phyloP scores from a whole-genome alignment of 2,113 vertebrate species.

The Neoarius graeffei region DNA sequence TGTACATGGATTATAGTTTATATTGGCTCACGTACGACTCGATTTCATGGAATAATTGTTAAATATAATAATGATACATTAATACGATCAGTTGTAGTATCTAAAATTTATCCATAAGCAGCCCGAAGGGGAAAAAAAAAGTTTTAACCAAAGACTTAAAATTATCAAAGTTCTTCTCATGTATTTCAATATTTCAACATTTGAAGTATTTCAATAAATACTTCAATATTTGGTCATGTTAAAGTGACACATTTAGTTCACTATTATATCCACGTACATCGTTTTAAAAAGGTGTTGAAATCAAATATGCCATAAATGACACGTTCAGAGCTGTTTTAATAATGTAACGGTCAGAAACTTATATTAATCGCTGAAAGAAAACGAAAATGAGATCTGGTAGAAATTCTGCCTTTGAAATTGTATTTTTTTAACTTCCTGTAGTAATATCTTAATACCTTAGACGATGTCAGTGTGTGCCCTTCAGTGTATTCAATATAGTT shows the following conservation, averaged over 20 bases:
- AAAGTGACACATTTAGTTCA: not conserved
- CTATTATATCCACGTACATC: not conserved
- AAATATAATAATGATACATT: too few relatives aligned
- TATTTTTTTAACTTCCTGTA: not conserved
- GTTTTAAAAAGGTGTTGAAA: not conserved
- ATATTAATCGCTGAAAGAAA: not conserved
- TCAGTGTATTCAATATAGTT: not conserved
- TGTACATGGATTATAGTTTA: too few relatives aligned
- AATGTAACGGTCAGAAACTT: not conserved
- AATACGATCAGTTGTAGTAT: too few relatives aligned
- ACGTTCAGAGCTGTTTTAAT: not conserved
- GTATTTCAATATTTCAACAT: too few relatives aligned
- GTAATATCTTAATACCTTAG: not conserved
- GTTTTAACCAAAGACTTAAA: too few relatives aligned
- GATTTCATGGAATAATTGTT: too few relatives aligned
- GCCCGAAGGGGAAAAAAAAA: too few relatives aligned
- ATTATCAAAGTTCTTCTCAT: too few relatives aligned
- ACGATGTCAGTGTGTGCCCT: not conserved
- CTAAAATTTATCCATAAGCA: too few relatives aligned
- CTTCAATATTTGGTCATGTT: not conserved
- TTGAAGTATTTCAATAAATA: too few relatives aligned
- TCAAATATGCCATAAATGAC: not conserved
- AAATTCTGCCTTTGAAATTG: not conserved
- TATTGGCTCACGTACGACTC: too few relatives aligned
- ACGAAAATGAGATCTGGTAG: not conserved